Conservation (phyloP, 2,888 invertebrate species). For the Diachrysia chrysitis region DNA sequence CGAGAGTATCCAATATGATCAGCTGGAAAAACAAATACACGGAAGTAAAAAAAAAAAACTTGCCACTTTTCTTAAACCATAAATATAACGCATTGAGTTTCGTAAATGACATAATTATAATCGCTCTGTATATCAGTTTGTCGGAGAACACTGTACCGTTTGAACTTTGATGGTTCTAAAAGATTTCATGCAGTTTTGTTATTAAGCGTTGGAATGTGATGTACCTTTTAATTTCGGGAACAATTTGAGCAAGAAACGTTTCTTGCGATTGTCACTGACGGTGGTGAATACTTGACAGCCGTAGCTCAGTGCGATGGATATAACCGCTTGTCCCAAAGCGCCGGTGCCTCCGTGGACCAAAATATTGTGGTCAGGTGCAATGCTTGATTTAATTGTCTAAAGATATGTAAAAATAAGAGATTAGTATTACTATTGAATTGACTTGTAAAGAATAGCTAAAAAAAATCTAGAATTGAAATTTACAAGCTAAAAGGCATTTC, state of each 20-base stretch:
- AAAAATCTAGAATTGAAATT: too few relatives aligned
- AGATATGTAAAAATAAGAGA: neutral
- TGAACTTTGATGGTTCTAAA: too few relatives aligned
- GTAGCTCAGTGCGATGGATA: constrained; percentile 61
- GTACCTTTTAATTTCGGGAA: constrained; percentile 68
- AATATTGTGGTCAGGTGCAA: neutral
- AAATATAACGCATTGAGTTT: too few relatives aligned
- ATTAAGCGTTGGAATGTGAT: neutral
- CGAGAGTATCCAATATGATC: constrained; percentile 74
- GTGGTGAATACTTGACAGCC: constrained; percentile 67
- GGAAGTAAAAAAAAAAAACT: too few relatives aligned
- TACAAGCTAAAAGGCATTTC: too few relatives aligned
- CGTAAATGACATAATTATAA: too few relatives aligned
- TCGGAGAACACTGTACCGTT: too few relatives aligned
- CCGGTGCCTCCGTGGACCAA: constrained; percentile 53
- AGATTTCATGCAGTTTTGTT: too few relatives aligned
- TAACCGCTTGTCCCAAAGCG: constrained; percentile 64
- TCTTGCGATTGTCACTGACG: constrained; percentile 66
- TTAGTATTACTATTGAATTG: too few relatives aligned
- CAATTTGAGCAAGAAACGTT: constrained; percentile 63
- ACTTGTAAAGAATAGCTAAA: too few relatives aligned
- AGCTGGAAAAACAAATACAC: constrained; percentile 59
- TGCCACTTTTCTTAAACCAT: too few relatives aligned
- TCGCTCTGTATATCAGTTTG: too few relatives aligned
- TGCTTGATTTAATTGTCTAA: constrained; percentile 16